A percentile compares a stretch with the other conserved stretches of the same genome.
Conservation (phyloP, 1,140 invertebrate species). For the Drosophila melanica region DNA sequence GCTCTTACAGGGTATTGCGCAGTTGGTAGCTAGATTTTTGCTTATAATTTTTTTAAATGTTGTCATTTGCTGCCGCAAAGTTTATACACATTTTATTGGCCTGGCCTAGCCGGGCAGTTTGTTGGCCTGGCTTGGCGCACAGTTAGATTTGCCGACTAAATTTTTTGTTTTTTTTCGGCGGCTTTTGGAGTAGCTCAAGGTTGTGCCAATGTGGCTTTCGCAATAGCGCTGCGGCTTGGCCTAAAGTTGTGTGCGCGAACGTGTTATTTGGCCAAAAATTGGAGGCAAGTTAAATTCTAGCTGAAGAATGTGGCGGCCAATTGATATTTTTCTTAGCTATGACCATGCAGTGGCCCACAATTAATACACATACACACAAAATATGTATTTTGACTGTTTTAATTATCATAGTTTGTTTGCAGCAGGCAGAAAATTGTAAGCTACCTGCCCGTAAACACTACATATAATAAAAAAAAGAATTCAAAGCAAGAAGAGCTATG, state of each 20-base stretch:
- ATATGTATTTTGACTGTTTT: conserved; percentile 15
- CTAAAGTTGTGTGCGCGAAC: conserved; percentile 45
- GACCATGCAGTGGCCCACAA: conserved; percentile 46
- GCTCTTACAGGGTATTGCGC: too few species aligned
- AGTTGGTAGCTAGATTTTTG: neutral
- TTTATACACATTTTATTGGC: conserved; percentile 63
- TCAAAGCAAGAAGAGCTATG: neutral
- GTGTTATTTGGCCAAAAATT: conserved; percentile 70
- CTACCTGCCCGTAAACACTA: conserved; percentile 26
- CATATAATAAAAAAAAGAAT: neutral
- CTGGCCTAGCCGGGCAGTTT: conserved; percentile 33
- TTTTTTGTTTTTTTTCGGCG: conserved; percentile 35
- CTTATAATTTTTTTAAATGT: conserved; percentile 41
- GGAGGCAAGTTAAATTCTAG: conserved; percentile 65
- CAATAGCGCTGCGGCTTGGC: conserved; percentile 52
- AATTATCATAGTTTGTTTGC: conserved; percentile 21
- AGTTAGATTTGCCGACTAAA: conserved; percentile 39
- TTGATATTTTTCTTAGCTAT: conserved; percentile 32
- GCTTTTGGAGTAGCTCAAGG: conserved; percentile 74
- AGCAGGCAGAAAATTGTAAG: conserved; percentile 1
- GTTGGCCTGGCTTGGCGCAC: conserved; percentile 25
- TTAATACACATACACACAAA: conserved; percentile 4
- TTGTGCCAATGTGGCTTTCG: conserved; percentile 69
- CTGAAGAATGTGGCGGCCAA: conserved; percentile 72
- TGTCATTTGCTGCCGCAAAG: conserved; percentile 64